Evolutionary conservation across 2,113 vertebrate genomes (phyloP), one percentile per base, ranked within the genome.

Genomic region (Pitta sordida): DNA sequence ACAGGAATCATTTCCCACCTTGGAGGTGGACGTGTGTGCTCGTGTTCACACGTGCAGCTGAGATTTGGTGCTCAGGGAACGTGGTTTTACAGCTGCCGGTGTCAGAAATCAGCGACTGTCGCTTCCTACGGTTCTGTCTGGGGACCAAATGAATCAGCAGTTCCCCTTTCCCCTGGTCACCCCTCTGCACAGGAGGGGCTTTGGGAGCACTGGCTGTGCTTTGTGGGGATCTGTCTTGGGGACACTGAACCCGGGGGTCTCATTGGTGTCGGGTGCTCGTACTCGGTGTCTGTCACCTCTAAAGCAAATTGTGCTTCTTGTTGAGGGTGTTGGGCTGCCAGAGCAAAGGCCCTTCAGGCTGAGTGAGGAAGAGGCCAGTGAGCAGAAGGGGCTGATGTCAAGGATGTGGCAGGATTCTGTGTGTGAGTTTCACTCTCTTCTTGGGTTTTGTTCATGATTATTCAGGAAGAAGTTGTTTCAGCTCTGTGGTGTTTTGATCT

Each of bases 91-190:
- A 59, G 52, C 29, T 37, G 21, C 63, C 20, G 30, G 0, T 56
- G 52, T 62, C 10, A 26, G 64, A 60, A 88, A 5, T 17, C 30
- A 46, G 15, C 0, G 0, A 8, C 10, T 22, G 8, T 6, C 23
- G 30, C 14, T 76, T 68, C 49, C 53, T 27, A 0, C 18, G 3
- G 21, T 30, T 77, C 87, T 64, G 17, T 39, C 34, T 37, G 59
- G 51, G 26, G 49, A 39, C 51, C 10, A 13, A 24, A 23, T 68
- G 52, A 60, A 52, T 13, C 64, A 56, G 68, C 63, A 65, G 30
- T 88, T 92, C 68, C 59, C 23, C 32, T 93, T 86, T 88, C 44
- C 73, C 32, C 49, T 83, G 80, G 32, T 37, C 49, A 37, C 48
- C 21, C 23, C 92, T n/a, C 51, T 78, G 64, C 18, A 8, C 29